Evolutionary conservation across 2,113 vertebrate genomes (phyloP).

Genomic region (Ptychochromis oligacanthus): DNA sequence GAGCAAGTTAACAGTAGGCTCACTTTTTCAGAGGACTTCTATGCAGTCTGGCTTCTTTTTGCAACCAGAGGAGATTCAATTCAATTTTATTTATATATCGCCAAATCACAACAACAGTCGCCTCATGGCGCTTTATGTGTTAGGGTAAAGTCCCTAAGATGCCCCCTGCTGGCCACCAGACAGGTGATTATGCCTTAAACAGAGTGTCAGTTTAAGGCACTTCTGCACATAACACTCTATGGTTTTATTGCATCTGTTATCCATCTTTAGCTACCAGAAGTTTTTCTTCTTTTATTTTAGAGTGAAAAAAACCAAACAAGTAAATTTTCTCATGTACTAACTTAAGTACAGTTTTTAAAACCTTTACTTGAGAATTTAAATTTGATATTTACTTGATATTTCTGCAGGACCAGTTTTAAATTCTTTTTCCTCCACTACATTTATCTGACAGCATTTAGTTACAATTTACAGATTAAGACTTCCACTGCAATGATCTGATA

Average conservation of each 20-base stretch:
- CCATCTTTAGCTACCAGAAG: background rate
- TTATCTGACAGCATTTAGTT: background rate
- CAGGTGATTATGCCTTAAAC: too few species aligned
- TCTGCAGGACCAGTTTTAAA: background rate
- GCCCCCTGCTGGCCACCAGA: background rate
- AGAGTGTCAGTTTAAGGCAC: background rate
- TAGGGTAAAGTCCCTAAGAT: too few species aligned
- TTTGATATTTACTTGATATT: background rate
- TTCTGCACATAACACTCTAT: background rate
- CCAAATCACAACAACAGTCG: too few species aligned
- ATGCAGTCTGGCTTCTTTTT: background rate
- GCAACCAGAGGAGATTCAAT: background rate
- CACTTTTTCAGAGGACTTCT: too few species aligned
- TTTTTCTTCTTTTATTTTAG: background rate
- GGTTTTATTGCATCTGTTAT: background rate
- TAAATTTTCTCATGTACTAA: background rate
- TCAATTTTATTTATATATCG: too few species aligned
- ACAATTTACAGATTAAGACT: background rate
- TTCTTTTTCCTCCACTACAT: background rate
- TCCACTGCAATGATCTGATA: background rate
- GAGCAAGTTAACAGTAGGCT: background rate
- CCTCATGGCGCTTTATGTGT: too few species aligned
- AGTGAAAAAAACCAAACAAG: background rate
- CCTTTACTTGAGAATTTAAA: background rate
- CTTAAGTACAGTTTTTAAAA: background rate